These are phyloP conservation scores for Lophotis ruficrista DNA, from an alignment of 2,113 vertebrate genomes.

Conservation along the genomic window DNA sequence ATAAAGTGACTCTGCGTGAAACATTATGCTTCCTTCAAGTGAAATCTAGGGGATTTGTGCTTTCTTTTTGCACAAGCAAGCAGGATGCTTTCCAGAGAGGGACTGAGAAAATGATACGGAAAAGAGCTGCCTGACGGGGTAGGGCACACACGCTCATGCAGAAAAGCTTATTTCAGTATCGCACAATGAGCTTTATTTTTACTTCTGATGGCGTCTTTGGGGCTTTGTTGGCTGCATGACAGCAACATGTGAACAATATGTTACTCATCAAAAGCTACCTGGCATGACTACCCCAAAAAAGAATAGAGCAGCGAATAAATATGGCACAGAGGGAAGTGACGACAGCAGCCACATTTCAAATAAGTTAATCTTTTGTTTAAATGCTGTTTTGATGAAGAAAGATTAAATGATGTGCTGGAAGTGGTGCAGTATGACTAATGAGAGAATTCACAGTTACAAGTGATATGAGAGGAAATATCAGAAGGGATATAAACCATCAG, in stretches of 20 bases:
- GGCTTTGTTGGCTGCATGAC: slow-evolving; percentile 2
- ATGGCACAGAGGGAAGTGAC: not conserved
- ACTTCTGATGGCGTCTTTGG: not conserved
- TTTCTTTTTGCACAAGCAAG: not conserved
- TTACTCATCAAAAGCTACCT: slow-evolving; percentile 52
- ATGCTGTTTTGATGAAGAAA: slow-evolving; percentile 28
- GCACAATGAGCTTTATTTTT: not conserved
- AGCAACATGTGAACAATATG: not conserved
- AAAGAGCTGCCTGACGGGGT: not conserved
- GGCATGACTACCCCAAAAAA: not conserved
- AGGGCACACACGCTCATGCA: not conserved
- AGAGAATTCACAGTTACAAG: slow-evolving; percentile 3
- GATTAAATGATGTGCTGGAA: slow-evolving; percentile 47
- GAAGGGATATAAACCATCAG: not conserved
- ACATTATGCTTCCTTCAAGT: not conserved
- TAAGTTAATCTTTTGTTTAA: slow-evolving; percentile 22
- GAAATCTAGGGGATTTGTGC: not conserved
- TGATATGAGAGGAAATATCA: not conserved
- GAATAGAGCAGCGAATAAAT: not conserved
- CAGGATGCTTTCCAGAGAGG: not conserved
- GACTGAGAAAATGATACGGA: not conserved
- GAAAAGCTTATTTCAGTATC: not conserved
- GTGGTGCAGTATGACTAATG: slow-evolving; percentile 28
- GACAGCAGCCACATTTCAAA: slow-evolving; percentile 21
- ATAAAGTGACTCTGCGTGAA: not conserved